These are phyloP conservation scores for Drosophila athabasca DNA, from an alignment of 1,140 invertebrate genomes.

Conservation along the genomic window DNA sequence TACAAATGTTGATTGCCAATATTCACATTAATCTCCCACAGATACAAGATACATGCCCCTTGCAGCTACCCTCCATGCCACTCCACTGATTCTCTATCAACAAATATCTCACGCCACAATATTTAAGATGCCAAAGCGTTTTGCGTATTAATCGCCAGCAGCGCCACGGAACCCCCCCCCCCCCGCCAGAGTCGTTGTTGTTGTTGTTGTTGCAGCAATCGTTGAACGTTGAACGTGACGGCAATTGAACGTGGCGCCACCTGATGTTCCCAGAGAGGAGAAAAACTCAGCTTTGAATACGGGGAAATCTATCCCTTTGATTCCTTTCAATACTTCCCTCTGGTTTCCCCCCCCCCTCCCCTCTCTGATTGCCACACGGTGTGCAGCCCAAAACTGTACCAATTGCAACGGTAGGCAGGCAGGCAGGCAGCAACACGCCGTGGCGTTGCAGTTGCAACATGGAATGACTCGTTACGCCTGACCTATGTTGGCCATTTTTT, in stretches of 20 bases:
- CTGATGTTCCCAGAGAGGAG: constrained; percentile 37
- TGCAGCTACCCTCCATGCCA: neutral
- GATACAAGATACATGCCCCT: neutral
- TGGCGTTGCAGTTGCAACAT: constrained; percentile 50
- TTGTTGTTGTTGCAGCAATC: constrained; percentile 23
- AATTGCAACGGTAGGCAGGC: constrained; percentile 44
- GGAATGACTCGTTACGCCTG: constrained; percentile 80
- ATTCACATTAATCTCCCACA: constrained; percentile 73
- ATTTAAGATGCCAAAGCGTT: constrained; percentile 80
- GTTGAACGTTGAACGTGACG: constrained; percentile 60
- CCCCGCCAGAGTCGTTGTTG: constrained; percentile 1
- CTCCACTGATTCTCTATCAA: constrained; percentile 37
- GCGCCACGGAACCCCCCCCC: neutral
- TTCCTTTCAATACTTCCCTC: too few relatives aligned
- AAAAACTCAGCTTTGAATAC: constrained; percentile 7
- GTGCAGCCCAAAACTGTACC: constrained; percentile 54
- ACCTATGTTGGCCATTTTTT: constrained; percentile 72
- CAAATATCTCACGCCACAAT: constrained; percentile 71
- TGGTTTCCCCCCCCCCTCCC: too few relatives aligned
- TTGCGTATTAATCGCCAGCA: constrained; percentile 76
- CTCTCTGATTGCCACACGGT: constrained; percentile 22
- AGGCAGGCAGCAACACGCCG: too few relatives aligned
- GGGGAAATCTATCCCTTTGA: constrained; percentile 7
- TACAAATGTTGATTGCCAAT: constrained; percentile 79
- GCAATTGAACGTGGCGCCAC: constrained; percentile 68